phyloP scores from a whole-genome alignment of 1,140 invertebrate genomes.

The Zaprionus taronus region DNA sequence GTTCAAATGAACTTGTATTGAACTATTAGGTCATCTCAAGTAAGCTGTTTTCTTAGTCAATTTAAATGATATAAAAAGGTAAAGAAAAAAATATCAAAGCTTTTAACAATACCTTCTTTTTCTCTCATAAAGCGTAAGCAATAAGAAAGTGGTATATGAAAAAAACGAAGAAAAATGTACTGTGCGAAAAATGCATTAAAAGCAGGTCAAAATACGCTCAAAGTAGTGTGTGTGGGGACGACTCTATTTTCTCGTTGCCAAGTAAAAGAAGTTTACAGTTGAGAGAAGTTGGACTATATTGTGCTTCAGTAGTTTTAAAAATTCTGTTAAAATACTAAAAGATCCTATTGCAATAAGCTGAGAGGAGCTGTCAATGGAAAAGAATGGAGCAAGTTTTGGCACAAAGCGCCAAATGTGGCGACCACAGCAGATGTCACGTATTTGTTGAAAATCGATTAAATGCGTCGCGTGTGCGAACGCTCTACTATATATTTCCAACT shows the following conservation, averaged over 20 bases:
- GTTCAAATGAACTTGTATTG: too few species aligned
- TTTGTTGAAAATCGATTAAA: constrained; percentile 6
- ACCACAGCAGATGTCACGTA: constrained; percentile 11
- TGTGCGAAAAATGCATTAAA: neutral
- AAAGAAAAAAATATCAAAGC: too few species aligned
- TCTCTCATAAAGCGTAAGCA: too few species aligned
- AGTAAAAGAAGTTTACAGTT: neutral
- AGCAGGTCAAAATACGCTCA: neutral
- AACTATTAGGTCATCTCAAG: too few species aligned
- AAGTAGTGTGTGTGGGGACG: neutral
- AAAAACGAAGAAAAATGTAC: neutral
- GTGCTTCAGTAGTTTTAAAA: neutral
- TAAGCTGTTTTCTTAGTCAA: too few species aligned
- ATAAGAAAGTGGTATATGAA: too few species aligned
- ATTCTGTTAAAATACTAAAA: neutral
- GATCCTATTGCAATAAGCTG: constrained; percentile 1
- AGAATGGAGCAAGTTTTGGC: constrained; percentile 3
- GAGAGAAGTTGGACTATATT: neutral
- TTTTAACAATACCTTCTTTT: too few species aligned
- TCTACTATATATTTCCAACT: neutral
- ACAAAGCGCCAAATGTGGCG: constrained; percentile 8
- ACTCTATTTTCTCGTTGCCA: neutral
- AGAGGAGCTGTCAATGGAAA: neutral
- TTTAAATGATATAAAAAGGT: too few species aligned
- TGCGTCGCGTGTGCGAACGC: neutral